Conservation (phyloP, 2,797 vertebrate species). For the Cynodonichthys magdalenae region DNA sequence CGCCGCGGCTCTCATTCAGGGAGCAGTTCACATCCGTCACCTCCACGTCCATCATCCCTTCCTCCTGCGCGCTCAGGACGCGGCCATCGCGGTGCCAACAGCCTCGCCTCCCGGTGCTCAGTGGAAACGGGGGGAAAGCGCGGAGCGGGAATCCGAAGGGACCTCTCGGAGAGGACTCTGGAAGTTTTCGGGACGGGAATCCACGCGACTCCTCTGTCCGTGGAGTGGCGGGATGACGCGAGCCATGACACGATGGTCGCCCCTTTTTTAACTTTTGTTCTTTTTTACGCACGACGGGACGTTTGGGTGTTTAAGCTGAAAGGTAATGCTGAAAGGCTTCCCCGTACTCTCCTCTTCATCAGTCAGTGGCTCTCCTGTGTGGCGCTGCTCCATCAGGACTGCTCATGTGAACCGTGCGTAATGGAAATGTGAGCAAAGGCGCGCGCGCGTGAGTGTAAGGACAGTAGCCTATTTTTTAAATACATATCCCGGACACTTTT, state of each 20-base stretch:
- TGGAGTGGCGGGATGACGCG: slow-evolving; percentile 25
- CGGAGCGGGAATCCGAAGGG: not conserved
- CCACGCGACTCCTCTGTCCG: slow-evolving; percentile 11
- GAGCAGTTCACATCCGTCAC: slow-evolving; percentile 58
- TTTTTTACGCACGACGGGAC: slow-evolving; percentile 9
- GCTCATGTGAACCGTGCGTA: slow-evolving; percentile 62
- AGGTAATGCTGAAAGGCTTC: slow-evolving; percentile 29
- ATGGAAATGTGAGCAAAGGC: slow-evolving; percentile 51
- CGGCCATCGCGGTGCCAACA: slow-evolving; percentile 35
- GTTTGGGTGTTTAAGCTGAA: not conserved
- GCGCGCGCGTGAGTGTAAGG: not conserved
- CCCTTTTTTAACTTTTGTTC: no score
- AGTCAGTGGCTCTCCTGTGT: slow-evolving; percentile 16
- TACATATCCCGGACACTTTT: no score
- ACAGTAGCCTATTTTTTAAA: no score
- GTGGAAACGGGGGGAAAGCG: not conserved
- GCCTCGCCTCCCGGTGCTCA: slow-evolving; percentile 11
- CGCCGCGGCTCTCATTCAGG: slow-evolving; percentile 65
- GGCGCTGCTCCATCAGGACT: slow-evolving; percentile 42
- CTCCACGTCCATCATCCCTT: slow-evolving; percentile 75
- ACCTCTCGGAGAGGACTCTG: slow-evolving; percentile 6
- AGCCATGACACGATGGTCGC: slow-evolving; percentile 2
- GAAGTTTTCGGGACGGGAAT: slow-evolving; percentile 48
- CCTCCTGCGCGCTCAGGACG: slow-evolving; percentile 63
- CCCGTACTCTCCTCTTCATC: slow-evolving; percentile 11